These are phyloP conservation scores for Netelia fuscicornis DNA, from an alignment of 2,888 invertebrate species.

Conservation along the genomic window DNA sequence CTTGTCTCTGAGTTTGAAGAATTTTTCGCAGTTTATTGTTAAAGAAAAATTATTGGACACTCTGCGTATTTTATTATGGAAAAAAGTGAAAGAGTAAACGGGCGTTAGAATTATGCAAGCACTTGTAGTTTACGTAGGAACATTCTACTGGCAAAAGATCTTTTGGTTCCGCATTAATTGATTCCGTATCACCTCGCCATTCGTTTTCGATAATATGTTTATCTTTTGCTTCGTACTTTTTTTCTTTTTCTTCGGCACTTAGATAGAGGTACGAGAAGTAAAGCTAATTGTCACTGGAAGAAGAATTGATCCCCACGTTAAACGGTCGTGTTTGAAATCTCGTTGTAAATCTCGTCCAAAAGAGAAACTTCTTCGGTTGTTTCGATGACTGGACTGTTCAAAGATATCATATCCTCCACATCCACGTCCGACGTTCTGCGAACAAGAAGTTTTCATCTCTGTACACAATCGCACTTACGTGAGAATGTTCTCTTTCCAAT, in stretches of 20 bases:
- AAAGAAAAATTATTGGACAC: conserved; percentile 58
- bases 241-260: conserved; percentile 70
- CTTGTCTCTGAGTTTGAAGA: background rate
- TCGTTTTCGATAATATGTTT: background rate
- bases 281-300: conserved; percentile 65
- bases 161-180: conserved; percentile 1
- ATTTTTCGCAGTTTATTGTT: conserved; percentile 38
- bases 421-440: conserved; percentile 78
- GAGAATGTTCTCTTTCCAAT: background rate
- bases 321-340: conserved; percentile 82
- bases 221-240: conserved; percentile 21
- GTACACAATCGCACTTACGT: background rate
- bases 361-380: conserved; percentile 77
- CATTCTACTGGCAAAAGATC: conserved; percentile 47
- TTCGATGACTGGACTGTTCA: conserved; percentile 78
- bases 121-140: conserved; percentile 50
- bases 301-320: conserved; percentile 77
- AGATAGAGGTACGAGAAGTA: conserved; percentile 68
- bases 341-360: conserved; percentile 82
- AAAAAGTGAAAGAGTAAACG: conserved; percentile 59
- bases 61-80: conserved; percentile 48
- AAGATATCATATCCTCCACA: conserved; percentile 77
- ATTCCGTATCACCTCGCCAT: conserved; percentile 4
- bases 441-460: conserved; percentile 38
- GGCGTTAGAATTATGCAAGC: conserved; percentile 50